These are phyloP conservation scores for Entomyzon cyanotis DNA, from an alignment of 2,113 vertebrate genomes.

Conservation along the genomic window DNA sequence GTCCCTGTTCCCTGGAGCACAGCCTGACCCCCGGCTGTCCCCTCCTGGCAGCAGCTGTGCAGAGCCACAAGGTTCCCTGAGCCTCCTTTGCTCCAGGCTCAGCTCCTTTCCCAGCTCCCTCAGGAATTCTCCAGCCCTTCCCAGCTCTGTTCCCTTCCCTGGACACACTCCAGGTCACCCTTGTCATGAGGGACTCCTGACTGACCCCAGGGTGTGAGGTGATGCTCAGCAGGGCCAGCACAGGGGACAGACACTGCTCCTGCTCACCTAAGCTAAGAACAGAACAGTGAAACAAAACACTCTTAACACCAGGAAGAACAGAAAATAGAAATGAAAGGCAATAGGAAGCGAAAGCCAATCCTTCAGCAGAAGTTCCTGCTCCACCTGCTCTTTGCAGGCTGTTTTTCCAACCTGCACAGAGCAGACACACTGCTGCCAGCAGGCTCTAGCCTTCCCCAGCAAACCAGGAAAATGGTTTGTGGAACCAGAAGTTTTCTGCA, in stretches of 20 bases:
- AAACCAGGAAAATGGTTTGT: too few relatives aligned
- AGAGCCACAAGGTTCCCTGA: background rate
- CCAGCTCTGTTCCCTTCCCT: background rate
- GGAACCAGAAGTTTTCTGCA: background rate
- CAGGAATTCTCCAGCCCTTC: background rate
- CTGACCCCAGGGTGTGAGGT: background rate
- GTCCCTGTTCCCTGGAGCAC: background rate
- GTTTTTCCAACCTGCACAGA: background rate
- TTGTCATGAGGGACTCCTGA: rapidly evolving
- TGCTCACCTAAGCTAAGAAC: background rate
- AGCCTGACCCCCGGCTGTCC: background rate
- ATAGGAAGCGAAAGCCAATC: background rate
- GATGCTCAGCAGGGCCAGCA: too few relatives aligned
- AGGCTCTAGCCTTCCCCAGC: background rate
- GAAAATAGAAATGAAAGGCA: background rate
- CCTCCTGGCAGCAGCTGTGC: background rate
- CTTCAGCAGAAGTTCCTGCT: background rate
- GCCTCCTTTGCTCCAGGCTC: background rate
- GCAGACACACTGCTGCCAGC: background rate
- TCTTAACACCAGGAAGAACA: background rate
- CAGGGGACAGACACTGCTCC: background rate
- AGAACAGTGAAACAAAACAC: background rate
- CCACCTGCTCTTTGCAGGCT: background rate
- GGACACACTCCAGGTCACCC: background rate
- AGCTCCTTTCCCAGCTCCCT: background rate